phyloP scores from a whole-genome alignment of 2,888 invertebrate genomes.

The Biston betularia region DNA sequence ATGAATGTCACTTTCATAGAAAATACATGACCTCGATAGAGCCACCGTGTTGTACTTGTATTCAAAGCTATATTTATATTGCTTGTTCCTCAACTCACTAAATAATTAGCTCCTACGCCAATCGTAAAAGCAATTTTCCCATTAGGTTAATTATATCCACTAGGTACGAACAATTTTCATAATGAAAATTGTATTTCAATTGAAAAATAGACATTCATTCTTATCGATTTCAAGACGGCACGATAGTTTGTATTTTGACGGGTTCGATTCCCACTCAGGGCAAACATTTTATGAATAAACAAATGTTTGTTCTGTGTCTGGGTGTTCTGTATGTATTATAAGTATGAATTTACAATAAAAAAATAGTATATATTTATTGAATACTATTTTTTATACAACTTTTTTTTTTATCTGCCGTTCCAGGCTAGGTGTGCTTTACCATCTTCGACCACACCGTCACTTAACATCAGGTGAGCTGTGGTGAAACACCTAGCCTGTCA shows the following conservation, averaged over 20 bases:
- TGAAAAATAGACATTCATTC: neutral
- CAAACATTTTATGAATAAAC: too few relatives aligned
- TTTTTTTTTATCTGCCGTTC: too few relatives aligned
- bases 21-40: neutral
- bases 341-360: too few relatives aligned
- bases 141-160: slow-evolving; percentile 39
- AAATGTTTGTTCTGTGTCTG: too few relatives aligned
- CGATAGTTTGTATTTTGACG: neutral
- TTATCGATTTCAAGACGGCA: neutral
- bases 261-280: too few relatives aligned
- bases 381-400: too few relatives aligned
- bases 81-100: slow-evolving; percentile 13
- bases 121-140: slow-evolving; percentile 40
- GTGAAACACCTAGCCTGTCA: too few relatives aligned
- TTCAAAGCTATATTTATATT: neutral
- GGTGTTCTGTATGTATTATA: too few relatives aligned
- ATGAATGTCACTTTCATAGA: neutral
- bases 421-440: too few relatives aligned
- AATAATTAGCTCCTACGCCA: slow-evolving; percentile 33
- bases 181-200: slow-evolving; percentile 10
- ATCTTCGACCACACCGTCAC: too few relatives aligned
- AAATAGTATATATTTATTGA: too few relatives aligned
- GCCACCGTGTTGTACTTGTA: neutral
- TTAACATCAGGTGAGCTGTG: too few relatives aligned
- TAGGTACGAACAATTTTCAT: slow-evolving; percentile 15